Conservation (phyloP, 1,140 invertebrate species). For the Leptinotarsa lineolata region DNA sequence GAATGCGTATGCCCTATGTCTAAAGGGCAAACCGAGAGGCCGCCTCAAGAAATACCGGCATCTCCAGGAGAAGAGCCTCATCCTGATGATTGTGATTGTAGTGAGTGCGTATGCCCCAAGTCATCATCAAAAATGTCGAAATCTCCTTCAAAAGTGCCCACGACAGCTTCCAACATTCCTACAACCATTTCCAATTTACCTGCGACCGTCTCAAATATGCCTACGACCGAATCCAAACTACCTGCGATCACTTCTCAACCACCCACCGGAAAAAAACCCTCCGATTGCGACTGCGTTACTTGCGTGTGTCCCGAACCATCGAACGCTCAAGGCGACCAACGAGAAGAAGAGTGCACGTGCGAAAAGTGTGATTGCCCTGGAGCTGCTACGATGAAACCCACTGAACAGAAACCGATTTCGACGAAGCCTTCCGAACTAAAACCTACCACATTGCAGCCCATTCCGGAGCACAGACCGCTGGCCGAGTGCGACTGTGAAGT, state of each 20-base stretch:
- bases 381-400: not conserved
- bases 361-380: slow-evolving; percentile 21
- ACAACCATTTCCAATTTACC: not conserved
- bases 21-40: not conserved
- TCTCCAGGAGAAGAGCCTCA: not conserved
- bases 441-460: not conserved
- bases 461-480: not conserved
- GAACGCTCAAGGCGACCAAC: not conserved
- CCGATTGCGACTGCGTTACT: not conserved
- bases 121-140: slow-evolving; percentile 13
- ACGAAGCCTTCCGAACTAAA: not conserved
- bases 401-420: too few species aligned
- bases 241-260: not conserved
- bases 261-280: not conserved
- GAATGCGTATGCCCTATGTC: slow-evolving; percentile 28
- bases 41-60: not conserved
- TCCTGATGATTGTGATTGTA: slow-evolving; percentile 32
- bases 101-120: slow-evolving; percentile 27
- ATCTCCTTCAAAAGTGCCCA: not conserved
- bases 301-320: not conserved
- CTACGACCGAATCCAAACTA: not conserved
- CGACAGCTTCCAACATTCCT: not conserved
- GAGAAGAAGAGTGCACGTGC: slow-evolving; percentile 10
- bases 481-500: slow-evolving; percentile 35
- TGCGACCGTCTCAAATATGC: not conserved